Evolutionary conservation across 2,888 invertebrate species (phyloP), one percentile per base, ranked within the genome.

Genomic region (Amiota communis): DNA sequence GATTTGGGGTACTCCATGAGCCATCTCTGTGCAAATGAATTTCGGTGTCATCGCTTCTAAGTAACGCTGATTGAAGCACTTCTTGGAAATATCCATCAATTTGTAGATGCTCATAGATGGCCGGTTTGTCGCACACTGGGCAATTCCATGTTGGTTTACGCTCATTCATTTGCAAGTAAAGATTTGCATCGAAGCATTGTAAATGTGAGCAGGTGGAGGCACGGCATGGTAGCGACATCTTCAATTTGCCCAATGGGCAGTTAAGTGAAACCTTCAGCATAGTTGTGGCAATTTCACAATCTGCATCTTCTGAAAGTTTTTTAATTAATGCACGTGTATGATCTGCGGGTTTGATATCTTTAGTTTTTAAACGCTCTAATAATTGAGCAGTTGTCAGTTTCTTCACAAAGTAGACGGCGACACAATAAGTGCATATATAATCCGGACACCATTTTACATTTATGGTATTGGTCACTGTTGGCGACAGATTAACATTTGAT

Each of bases 121-220:
- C 96, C 0, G 95, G 92, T 79, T 96, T 95, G 90, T 98, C 97
- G 90, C 99, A 99, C 17, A 99, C 98, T 0, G 99, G 99, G 90
- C 99, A 99, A 84, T 95, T 94, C 99, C 99, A 99, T 0, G 98
- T 98, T 2, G 99, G 97, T 86, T 98, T 98, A 77, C 97, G 93
- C 90, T 99, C 99, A 87, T 99, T 99, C 99, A 99, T 99, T 92
- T 97, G 96, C 79, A 99, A 92, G 90, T 95, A 99, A 72, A 97
- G 92, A 17, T 95, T 95, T 0, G 98, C 98, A 91, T 99, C 99
- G 90, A 99, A 99, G 90, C 99, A 99, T 90, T 99, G 99, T 83
- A 99, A 92, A 91, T 99, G 99, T 36, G 94, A 94, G 87, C 99
- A 99, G n/a, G 95, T 95, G 71, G 94, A 94, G 1, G 98, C 93